A percentile compares a stretch with the other conserved stretches of the same genome.
These are phyloP conservation scores for Saccopteryx leptura DNA, from an alignment of 2,113 vertebrate species.

Conservation along the genomic window DNA sequence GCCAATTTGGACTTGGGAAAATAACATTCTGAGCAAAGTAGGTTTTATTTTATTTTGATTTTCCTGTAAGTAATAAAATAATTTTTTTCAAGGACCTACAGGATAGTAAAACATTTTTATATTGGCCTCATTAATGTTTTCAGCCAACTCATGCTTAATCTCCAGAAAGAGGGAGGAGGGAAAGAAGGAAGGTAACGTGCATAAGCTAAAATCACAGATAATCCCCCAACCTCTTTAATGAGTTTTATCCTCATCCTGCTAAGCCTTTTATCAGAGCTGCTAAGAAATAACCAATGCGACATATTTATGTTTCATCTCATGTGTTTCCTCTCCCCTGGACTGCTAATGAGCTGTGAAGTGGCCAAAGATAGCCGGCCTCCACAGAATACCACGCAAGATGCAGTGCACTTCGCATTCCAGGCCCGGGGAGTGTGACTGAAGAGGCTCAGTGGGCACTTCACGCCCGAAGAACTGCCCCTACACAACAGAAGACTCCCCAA, in stretches of 20 bases:
- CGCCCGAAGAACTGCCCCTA: background rate
- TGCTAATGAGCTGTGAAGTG: conserved; percentile 68
- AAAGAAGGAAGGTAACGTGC: background rate
- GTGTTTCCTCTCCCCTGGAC: conserved; percentile 50
- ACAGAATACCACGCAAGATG: background rate
- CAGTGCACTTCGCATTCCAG: background rate
- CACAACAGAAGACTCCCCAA: background rate
- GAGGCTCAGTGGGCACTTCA: background rate
- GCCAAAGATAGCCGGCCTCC: conserved; percentile 12
- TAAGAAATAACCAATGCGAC: conserved; percentile 62
- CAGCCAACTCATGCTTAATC: background rate
- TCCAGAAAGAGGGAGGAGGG: background rate
- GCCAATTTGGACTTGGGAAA: background rate
- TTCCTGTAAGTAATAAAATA: conserved; percentile 5
- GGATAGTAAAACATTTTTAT: conserved; percentile 36
- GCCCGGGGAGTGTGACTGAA: background rate
- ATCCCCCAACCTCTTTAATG: conserved; percentile 50
- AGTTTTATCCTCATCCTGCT: conserved; percentile 62
- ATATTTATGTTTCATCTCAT: conserved; percentile 65
- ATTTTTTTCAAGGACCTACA: conserved; percentile 33
- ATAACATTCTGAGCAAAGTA: background rate
- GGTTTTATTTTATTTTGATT: conserved; percentile 53
- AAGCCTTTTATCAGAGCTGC: conserved; percentile 67
- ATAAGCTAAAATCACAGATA: conserved; percentile 12
- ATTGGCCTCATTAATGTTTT: background rate